Conservation (phyloP, 2,888 invertebrate species). For the Vandiemenella viatica region DNA sequence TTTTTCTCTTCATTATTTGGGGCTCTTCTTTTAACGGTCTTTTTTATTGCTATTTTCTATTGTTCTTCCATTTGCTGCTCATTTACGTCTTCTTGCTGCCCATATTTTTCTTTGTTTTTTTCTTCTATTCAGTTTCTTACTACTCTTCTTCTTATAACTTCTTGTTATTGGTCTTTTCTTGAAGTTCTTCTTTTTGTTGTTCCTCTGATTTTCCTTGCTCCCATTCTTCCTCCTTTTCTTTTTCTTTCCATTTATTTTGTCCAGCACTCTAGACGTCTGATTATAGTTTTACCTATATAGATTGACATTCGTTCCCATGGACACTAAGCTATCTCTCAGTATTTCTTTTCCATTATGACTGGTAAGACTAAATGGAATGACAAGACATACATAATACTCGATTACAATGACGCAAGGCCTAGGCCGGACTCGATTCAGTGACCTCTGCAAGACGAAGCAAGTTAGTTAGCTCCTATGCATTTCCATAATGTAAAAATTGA, state of each 20-base stretch:
- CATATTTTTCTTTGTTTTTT: neutral
- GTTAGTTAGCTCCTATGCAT: too few relatives aligned
- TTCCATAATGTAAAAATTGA: too few relatives aligned
- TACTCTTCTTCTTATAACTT: neutral
- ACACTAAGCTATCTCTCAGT: too few relatives aligned
- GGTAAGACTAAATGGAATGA: too few relatives aligned
- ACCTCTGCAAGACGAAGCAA: too few relatives aligned
- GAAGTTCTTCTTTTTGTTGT: neutral
- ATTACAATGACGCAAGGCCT: too few relatives aligned
- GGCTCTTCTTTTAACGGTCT: neutral
- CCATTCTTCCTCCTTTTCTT: neutral
- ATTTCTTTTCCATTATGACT: too few relatives aligned
- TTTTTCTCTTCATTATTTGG: neutral
- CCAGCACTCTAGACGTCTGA: neutral
- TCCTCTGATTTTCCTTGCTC: neutral
- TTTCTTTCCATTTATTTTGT: neutral
- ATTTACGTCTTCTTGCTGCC: neutral
- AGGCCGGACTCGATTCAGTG: too few relatives aligned
- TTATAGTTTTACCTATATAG: neutral
- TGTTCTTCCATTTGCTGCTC: neutral
- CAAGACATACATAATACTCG: too few relatives aligned
- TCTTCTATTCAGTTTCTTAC: neutral
- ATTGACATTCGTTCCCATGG: too few relatives aligned
- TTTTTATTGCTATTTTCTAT: rapidly evolving
- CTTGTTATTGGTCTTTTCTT: neutral